These are phyloP conservation scores for Chondrosia reniformis DNA, from an alignment of 37 sponge, comb jelly and placozoan genomes.

Conservation along the genomic window DNA sequence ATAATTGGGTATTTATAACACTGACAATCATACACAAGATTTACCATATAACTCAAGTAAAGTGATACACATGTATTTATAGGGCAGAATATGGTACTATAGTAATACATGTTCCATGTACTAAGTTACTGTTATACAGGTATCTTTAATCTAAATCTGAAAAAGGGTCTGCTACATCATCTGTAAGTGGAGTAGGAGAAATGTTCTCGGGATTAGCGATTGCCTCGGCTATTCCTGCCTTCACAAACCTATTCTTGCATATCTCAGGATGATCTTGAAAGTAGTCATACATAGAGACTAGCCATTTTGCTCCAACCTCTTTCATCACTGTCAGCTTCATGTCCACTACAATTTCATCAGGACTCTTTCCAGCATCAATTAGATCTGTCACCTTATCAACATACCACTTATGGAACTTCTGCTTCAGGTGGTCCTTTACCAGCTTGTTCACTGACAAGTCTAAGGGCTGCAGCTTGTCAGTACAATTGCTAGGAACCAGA, in stretches of 20 bases:
- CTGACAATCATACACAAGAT: too few species aligned
- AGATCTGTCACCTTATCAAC: background rate
- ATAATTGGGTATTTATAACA: too few species aligned
- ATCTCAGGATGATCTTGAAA: background rate
- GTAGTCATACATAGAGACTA: background rate
- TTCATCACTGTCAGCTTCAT: background rate
- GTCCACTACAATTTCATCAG: background rate
- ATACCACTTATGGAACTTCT: conserved; percentile 50
- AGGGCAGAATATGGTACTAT: too few species aligned
- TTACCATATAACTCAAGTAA: too few species aligned
- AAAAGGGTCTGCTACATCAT: too few species aligned
- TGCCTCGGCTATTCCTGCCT: conserved; percentile 5
- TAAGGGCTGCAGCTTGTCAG: conserved; percentile 46
- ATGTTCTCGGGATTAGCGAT: background rate
- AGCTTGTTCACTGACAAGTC: conserved; percentile 62
- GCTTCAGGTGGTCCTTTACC: conserved; percentile 36
- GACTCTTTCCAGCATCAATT: background rate
- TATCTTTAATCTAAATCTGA: too few species aligned
- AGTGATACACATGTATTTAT: too few species aligned
- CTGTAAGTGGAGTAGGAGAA: background rate
- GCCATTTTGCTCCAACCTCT: conserved; percentile 11
- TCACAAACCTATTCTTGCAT: background rate
- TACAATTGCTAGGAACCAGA: conserved; percentile 48
- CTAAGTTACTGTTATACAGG: too few species aligned
- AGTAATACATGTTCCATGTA: too few species aligned